Base-by-base conservation (phyloP, 2,113 vertebrate species). In the Eubucco bourcierii region DNA sequence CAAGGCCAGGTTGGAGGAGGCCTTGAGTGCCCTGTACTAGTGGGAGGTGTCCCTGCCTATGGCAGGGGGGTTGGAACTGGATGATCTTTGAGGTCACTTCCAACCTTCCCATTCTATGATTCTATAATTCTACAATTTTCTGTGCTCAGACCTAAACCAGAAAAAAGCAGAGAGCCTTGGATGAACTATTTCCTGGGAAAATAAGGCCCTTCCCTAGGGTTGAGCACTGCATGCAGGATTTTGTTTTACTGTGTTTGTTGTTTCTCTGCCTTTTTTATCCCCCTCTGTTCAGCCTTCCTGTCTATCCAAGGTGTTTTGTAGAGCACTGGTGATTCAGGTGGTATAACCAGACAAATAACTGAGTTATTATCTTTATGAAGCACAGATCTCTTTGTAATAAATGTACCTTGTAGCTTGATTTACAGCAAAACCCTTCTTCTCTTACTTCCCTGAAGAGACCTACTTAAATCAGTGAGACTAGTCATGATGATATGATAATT, bases 381-480 rank as follows among this genome's bases (percentile, higher is more conserved):
- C 72, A 60, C 74, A 92, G 87, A 95, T 94, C 81, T 91, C 61
- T 82, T 64, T 83, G 76, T 68, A 94, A 96, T 94, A 93, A 96
- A 93, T 75, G 65, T 81, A 86, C 24, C 82, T 83, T 58, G 70
- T 50, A 95, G 65, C 61, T 87, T 95, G 93, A 96, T 95, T 94
- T 95, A 90, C 70, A 83, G 76, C 70, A 94, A 95, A 95, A 90
- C 94, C 91, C 61, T 94, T 73, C 90, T 87, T 66, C 73, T 88
- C 80, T 78, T 75, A 59, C 90, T 90, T 94, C 73, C 90, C 89
- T 84, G 80, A 96, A 90, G 90, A 95, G 90, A 91, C 80, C 90
- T 91, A 93, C 63, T 95, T 95, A 96, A 95, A 87, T 91, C 90
- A 95, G 85, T n/a, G 61, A 90, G 89, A 96, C 96, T 95, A 96